Base-by-base conservation (phyloP, 2,113 vertebrate species). In the Colinus virginianus region DNA sequence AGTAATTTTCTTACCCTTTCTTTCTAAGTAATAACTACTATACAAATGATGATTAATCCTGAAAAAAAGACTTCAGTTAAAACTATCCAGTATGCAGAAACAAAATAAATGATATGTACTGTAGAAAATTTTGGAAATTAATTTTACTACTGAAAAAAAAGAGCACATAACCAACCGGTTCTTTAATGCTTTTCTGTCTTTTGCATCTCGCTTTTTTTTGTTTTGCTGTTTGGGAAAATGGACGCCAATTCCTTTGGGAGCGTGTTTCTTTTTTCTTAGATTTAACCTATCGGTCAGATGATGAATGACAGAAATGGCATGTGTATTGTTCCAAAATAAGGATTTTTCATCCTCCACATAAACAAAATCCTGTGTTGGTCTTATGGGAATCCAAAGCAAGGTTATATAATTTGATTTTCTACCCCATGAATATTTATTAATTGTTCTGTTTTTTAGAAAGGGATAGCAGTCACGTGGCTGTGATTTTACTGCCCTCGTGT, bases 331-430 rank as follows among this genome's bases (percentile, higher is more conserved):
- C 28, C 14, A 71, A 80, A 84, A 48, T 58, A 53, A 0, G 1
- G 15, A 53, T 71, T 94, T 86, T 74, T 67, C 14, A 15, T 67
- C 36, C 67, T 80, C 18, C 18, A 1, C 58, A 15, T 40, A 51
- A 78, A 36, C 21, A 78, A 14, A 90, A 40, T 75, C 2, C 0
- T 1, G 0, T 67, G 18, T 38, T 28, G n/a, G 13, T 69, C 22
- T 26, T 77, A 19, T 12, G 32, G 20, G 38, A 70, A n/a, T 66
- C 13, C 28, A 72, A 46, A 79, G 14, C 32, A 76, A 36, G 30
- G 34, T 68, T 72, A 69, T 43, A 26, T 92, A 38, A 59, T 68
- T 49, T 71, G 14, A 42, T 84, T 87, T 28, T 78, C 13, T 83
- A 4, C 18, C 77, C 23, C 43, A 51, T 42, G 32, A 30, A 10